Evolutionary conservation across 35 echinoderm and acorn worm species (phyloP).

Genomic region (Diadema setosum): DNA sequence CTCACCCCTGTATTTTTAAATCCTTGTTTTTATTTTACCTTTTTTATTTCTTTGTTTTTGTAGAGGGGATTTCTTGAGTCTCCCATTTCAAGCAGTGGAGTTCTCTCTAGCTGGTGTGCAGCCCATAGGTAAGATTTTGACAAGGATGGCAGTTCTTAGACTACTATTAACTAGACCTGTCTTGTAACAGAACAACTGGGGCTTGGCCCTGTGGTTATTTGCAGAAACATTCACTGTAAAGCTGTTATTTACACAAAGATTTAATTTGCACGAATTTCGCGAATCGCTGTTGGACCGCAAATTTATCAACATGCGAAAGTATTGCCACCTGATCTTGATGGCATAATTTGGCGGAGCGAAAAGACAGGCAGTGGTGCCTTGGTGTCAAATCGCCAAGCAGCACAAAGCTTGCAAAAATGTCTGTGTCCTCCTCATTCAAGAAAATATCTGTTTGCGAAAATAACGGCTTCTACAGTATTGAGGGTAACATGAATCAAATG

Average conservation of each 20-base stretch:
- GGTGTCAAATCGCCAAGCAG: no score
- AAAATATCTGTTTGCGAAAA: no score
- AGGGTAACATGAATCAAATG: no score
- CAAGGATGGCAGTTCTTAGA: no score
- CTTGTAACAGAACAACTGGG: not conserved
- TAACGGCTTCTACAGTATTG: no score
- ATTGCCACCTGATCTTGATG: no score
- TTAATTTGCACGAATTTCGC: not conserved
- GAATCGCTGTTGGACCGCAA: not conserved
- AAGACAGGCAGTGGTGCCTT: no score
- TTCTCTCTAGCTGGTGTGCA: slow-evolving; percentile 64
- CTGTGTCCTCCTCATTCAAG: no score
- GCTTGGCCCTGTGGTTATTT: no score
- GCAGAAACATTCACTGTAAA: not conserved
- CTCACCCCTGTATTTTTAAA: not conserved
- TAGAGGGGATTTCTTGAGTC: slow-evolving; percentile 85
- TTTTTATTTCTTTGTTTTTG: not conserved
- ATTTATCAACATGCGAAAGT: not conserved
- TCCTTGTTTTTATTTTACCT: not conserved
- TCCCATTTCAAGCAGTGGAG: slow-evolving; percentile 94
- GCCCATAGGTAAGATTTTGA: slow-evolving; percentile 68
- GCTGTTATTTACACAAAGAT: not conserved
- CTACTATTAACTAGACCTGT: not conserved
- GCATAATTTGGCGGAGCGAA: no score
- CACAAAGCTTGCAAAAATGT: no score